phyloP scores from a whole-genome alignment of 2,888 invertebrate species.

The Oscheius sp. region DNA sequence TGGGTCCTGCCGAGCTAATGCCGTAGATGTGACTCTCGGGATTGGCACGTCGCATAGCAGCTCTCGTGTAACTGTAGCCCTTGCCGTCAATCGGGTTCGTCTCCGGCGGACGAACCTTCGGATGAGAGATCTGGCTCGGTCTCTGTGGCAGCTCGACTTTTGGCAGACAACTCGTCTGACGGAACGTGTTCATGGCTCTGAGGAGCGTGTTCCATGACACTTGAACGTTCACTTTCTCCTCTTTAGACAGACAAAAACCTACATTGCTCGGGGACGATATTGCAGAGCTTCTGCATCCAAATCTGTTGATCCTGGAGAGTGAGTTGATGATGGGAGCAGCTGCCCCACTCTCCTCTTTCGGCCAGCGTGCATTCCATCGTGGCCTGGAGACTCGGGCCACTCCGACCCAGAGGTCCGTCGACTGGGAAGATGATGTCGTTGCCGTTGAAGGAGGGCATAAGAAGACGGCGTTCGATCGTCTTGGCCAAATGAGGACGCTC shows the following conservation, averaged over 20 bases:
- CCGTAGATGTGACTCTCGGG: slow-evolving; percentile 1
- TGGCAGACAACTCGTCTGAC: slow-evolving; percentile 11
- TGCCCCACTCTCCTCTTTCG: slow-evolving; percentile 42
- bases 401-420: slow-evolving; percentile 62
- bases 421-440: slow-evolving; percentile 66
- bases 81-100: slow-evolving; percentile 33
- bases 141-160: slow-evolving; percentile 16
- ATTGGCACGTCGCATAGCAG: slow-evolving; percentile 23
- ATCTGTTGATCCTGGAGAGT: slow-evolving; percentile 51
- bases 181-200: neutral
- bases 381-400: slow-evolving; percentile 53
- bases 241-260: neutral
- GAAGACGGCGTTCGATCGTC: slow-evolving; percentile 56
- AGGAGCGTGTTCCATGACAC: slow-evolving; percentile 30
- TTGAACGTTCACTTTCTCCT: neutral
- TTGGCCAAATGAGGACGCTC: slow-evolving; percentile 54
- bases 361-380: slow-evolving; percentile 53
- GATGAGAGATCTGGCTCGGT: neutral
- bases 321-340: slow-evolving; percentile 55
- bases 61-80: slow-evolving; percentile 34
- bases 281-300: slow-evolving; percentile 54
- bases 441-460: slow-evolving; percentile 66
- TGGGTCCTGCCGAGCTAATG: neutral
- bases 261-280: slow-evolving; percentile 51
- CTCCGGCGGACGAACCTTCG: slow-evolving; percentile 29